Base-by-base conservation (phyloP, 2,113 vertebrate species). In the Oplegnathus fasciatus region DNA sequence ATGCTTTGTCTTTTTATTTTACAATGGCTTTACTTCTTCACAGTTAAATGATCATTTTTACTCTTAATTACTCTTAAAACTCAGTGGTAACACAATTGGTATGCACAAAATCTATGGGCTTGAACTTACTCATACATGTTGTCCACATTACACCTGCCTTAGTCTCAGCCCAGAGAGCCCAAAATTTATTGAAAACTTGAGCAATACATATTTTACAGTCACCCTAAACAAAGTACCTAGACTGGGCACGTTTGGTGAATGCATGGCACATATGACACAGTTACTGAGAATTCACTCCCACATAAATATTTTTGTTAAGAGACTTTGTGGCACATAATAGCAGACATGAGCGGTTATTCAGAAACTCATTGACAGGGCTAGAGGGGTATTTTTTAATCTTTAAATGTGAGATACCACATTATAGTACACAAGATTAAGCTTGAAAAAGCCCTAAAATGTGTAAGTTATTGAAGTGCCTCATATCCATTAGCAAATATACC, bases 1-100 rank as follows among this genome's bases (percentile, higher is more conserved):
- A 94, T 93, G 90, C 73, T 69, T 80, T 75, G 22, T 78, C n/a
- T 62, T 85, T 76, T 60, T 73, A 9, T 78, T 88, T 86, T 48
- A 32, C 58, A 26, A 30, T 44, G 1, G 0, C 24, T 88, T 80
- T 67, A 67, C 30, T 81, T 66, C 28, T 75, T 46, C 40, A 65
- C 22, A 60, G 10, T 78, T 70, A 18, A 61, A 80, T 66, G 1
- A 44, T 60, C 9, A 64, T 74, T 3, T 1, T 65, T 37, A 52
- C 44, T 50, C 20, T 73, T 61, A 68, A 80, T 65, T 37, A 52
- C 44, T 50, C 17, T 73, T 57, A 68, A 78, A 85, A 20, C 0
- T 44, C 5, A 64, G 11, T 42, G 14, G 17, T 67, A 60, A 32
- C 15, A 76, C 15, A 75, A 67, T 60, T 85, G 13, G 1, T n/a